Evolutionary conservation across 2,888 invertebrate species (phyloP).

Genomic region (Plagodis dolabraria): DNA sequence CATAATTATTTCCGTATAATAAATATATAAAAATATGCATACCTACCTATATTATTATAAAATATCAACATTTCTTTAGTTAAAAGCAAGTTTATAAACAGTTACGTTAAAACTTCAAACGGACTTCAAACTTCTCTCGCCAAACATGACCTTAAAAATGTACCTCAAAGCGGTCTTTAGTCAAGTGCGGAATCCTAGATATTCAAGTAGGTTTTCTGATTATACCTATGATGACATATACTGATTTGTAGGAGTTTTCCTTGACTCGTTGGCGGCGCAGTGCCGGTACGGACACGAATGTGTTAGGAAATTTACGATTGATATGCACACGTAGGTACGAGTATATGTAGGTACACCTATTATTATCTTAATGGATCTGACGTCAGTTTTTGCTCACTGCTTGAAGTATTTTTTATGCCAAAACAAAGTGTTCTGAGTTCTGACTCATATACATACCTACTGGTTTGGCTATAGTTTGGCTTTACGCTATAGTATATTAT

Average conservation of each 20-base stretch:
- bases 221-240: background rate
- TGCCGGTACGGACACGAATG: conserved; percentile 8
- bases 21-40: too few species aligned
- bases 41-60: too few species aligned
- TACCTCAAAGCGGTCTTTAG: background rate
- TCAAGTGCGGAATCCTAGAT: conserved; percentile 4
- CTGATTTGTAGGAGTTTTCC: conserved; percentile 36
- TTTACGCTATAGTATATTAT: too few species aligned
- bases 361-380: conserved; percentile 9
- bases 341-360: background rate
- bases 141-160: too few species aligned
- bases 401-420: conserved; percentile 4
- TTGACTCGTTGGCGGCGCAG: conserved; percentile 26
- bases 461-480: too few species aligned
- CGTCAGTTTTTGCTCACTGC: conserved; percentile 5
- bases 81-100: too few species aligned
- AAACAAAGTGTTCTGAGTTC: background rate
- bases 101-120: too few species aligned
- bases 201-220: conserved; percentile 1
- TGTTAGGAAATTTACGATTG: conserved; percentile 12
- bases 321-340: background rate
- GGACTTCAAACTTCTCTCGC: too few species aligned
- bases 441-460: too few species aligned
- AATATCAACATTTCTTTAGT: too few species aligned
- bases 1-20: too few species aligned